phyloP scores from a whole-genome alignment of 2,888 invertebrate genomes.

The Trissoscelio sp. region DNA sequence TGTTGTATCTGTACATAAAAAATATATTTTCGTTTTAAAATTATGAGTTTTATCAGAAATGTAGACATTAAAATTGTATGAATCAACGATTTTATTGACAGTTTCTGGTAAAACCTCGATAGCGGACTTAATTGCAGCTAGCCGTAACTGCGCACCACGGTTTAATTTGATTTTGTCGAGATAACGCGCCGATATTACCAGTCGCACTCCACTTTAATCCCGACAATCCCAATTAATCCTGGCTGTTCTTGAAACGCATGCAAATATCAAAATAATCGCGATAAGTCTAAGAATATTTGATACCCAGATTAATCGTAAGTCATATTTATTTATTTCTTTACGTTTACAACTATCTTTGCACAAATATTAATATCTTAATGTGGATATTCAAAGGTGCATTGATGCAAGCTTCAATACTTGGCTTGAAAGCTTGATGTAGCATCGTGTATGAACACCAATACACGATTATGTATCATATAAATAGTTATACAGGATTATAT shows the following conservation, averaged over 20 bases:
- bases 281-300: constrained; percentile 24
- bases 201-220: constrained; percentile 62
- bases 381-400: constrained; percentile 38
- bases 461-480: constrained; percentile 35
- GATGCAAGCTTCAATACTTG: constrained; percentile 41
- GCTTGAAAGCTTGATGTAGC: constrained; percentile 47
- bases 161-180: constrained; percentile 67
- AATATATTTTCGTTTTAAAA: no score
- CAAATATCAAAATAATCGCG: constrained; percentile 55
- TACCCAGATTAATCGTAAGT: constrained; percentile 5
- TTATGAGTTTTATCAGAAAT: no score
- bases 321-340: constrained; percentile 15
- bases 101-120: constrained; percentile 49
- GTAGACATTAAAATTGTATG: constrained; percentile 50
- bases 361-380: constrained; percentile 55
- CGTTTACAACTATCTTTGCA: constrained; percentile 22
- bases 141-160: constrained; percentile 44
- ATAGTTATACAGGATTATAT: constrained; percentile 47
- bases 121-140: constrained; percentile 53
- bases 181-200: constrained; percentile 61
- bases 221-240: constrained; percentile 62
- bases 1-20: no score
- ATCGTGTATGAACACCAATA: constrained; percentile 50
- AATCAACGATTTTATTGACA: constrained; percentile 61
- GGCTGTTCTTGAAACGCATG: constrained; percentile 54